Conservation (phyloP, 2,113 vertebrate genomes). For the Calypte anna region DNA sequence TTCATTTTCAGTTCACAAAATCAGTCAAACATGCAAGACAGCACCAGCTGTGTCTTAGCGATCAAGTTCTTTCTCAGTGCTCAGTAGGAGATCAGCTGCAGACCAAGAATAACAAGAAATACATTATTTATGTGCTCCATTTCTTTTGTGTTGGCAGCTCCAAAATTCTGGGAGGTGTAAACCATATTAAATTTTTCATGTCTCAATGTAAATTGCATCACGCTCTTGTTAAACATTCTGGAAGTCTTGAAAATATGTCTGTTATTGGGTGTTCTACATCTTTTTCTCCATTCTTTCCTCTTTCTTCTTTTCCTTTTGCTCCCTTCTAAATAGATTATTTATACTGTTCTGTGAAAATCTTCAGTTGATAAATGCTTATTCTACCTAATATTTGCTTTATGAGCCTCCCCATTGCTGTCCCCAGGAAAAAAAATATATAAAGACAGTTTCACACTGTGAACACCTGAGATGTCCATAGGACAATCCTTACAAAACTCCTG, state of each 20-base stretch:
- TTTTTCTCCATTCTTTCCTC: background rate
- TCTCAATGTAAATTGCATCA: slow-evolving; percentile 8
- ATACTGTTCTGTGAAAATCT: background rate
- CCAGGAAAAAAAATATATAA: background rate
- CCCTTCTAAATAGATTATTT: background rate
- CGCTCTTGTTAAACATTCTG: slow-evolving; percentile 1
- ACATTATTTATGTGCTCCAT: slow-evolving; percentile 43
- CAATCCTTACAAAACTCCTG: background rate
- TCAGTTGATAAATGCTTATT: background rate
- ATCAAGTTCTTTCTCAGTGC: slow-evolving; percentile 27
- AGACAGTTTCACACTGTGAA: background rate
- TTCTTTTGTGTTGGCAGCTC: slow-evolving; percentile 15
- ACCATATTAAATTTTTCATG: background rate
- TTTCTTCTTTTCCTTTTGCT: background rate
- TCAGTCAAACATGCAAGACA: slow-evolving; percentile 45
- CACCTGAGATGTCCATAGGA: background rate
- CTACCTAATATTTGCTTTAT: background rate
- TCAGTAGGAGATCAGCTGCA: slow-evolving; percentile 47
- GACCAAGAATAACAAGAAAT: slow-evolving; percentile 49
- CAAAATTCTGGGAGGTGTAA: slow-evolving; percentile 42
- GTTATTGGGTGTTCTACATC: background rate
- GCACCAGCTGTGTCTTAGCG: slow-evolving; percentile 38
- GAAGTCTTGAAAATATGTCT: slow-evolving; percentile 19
- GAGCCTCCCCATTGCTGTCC: background rate
- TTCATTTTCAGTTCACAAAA: slow-evolving; percentile 28